Conservation (phyloP, 1,140 invertebrate genomes). For the Pantala flavescens region DNA sequence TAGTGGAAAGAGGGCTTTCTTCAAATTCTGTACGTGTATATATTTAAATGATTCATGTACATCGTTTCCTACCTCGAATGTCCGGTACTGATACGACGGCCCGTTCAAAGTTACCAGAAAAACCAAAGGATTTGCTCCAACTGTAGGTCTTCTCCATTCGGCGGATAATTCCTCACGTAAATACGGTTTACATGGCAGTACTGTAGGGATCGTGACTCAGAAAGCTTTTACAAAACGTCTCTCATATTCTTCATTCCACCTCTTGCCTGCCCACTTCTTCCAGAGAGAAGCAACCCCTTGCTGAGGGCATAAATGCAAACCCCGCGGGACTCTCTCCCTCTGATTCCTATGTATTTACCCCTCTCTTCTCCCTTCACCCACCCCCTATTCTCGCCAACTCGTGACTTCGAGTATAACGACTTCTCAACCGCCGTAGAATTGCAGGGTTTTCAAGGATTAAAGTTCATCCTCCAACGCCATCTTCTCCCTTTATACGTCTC, state of each 20-base stretch:
- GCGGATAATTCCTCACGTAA: no score
- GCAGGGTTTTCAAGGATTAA: constrained; percentile 9
- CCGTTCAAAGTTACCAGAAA: no score
- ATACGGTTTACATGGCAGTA: no score
- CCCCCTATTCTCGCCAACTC: neutral
- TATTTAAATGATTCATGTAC: no score
- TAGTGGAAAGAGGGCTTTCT: no score
- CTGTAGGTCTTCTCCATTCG: no score
- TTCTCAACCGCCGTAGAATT: neutral
- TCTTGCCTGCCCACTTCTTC: neutral
- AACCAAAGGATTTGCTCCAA: no score
- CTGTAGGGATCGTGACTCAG: no score
- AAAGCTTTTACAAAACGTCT: no score
- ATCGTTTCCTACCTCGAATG: no score
- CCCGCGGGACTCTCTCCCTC: neutral
- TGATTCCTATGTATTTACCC: neutral
- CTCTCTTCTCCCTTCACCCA: neutral
- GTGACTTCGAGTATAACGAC: neutral
- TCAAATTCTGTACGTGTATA: no score
- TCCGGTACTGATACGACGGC: no score
- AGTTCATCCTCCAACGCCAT: neutral
- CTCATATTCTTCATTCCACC: neutral
- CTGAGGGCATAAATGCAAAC: neutral
- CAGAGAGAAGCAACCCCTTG: neutral
- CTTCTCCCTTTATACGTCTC: neutral